phyloP scores from a whole-genome alignment of 2,888 invertebrate genomes.

The Amphipoea lucens region DNA sequence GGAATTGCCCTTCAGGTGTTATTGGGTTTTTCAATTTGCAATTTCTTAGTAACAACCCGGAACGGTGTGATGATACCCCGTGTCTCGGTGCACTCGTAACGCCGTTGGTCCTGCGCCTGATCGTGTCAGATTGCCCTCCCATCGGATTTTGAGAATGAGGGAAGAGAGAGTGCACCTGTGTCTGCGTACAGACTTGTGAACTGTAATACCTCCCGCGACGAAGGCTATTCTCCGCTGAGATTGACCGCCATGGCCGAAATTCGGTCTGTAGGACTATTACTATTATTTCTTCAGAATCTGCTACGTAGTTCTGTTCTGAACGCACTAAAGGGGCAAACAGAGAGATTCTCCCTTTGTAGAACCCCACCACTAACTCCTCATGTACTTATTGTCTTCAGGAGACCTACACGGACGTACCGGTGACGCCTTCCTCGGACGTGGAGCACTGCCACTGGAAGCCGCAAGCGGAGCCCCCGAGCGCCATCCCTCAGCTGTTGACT shows the following conservation, averaged over 20 bases:
- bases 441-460: slow-evolving; percentile 89
- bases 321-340: not conserved
- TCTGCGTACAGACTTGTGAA: not conserved
- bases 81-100: too few species aligned
- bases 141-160: not conserved
- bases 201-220: not conserved
- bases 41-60: not conserved
- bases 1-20: not conserved
- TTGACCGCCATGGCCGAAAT: not conserved
- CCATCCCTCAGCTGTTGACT: slow-evolving; percentile 92
- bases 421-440: slow-evolving; percentile 80
- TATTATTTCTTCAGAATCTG: not conserved
- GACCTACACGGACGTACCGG: slow-evolving; percentile 88
- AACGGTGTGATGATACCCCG: not conserved
- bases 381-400: slow-evolving; percentile 79
- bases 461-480: slow-evolving; percentile 88
- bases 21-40: not conserved
- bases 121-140: not conserved
- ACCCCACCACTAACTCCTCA: not conserved
- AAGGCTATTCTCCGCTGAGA: not conserved
- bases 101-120: not conserved
- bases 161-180: not conserved
- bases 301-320: not conserved
- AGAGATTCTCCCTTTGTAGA: not conserved
- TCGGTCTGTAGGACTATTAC: not conserved